Base-by-base conservation (phyloP, 92 coral and sea anemone genomes). In the Phymanthus crucifer region DNA sequence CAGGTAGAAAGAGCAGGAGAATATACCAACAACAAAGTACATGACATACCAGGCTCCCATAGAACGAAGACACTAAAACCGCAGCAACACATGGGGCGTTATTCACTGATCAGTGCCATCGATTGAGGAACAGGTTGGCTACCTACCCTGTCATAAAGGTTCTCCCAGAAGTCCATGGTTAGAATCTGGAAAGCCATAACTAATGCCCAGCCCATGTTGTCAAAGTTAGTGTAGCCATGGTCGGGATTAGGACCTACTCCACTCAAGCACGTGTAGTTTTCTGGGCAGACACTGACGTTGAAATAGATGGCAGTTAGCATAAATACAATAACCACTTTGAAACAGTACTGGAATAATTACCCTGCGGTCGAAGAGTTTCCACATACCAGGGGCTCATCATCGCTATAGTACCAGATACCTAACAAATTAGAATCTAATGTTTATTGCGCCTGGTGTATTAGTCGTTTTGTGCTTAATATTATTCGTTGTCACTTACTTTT, bases 1-100 rank as follows among this genome's bases (percentile, higher is more conserved):
- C 50, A 94, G 88, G 66, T 94, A 94, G 79, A 94, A 92, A 58
- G 98, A 93, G 71, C 98, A 93, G 70, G 94, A 90, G 83, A 94
- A 87, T 34, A 94, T 93, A 37, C 91, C 87, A 7, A 93, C 84
- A 56, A 93, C 89, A 36, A 94, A 94, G 85, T 92, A 94, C 61
- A 85, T 33, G 52, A 92, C 88, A 61, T 85, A 89, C 94, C 94
- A 92, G 27, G 72, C 72, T 3, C 98, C 98, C 54, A 86, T 86
- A 0, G 98, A 91, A 40, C 90, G 90, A 23, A 90, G 75, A 32
- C 93, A 90, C 98, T 94, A 77, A 14, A 70, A 74, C 23, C 21
- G 72, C 14, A 76, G n/a, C 10, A 24, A 11, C 27, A 13, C 10
- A 37, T 40, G 6, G 19, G 21, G 21, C 26, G 2, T 19, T 54